Percentiles rank a stretch among this genome's conserved stretches.
These are phyloP conservation scores for Danio jaintianensis DNA, from an alignment of 2,797 vertebrate species.

Conservation along the genomic window DNA sequence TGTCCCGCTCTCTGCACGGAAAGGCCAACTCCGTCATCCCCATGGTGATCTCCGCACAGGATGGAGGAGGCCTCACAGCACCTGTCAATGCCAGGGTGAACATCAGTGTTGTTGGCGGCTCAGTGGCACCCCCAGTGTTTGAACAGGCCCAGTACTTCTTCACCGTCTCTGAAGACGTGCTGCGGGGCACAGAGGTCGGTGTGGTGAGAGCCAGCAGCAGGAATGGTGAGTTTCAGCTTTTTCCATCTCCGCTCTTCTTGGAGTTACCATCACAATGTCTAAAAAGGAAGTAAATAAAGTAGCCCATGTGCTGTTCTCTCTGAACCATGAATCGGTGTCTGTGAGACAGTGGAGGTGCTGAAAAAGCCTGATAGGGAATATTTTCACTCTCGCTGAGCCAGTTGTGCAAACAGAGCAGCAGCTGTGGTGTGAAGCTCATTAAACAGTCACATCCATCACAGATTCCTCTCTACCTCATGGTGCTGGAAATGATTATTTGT, in stretches of 20 bases:
- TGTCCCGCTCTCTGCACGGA: conserved; percentile 89
- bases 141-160: conserved; percentile 94
- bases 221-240: conserved; percentile 68
- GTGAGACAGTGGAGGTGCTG: conserved; percentile 19
- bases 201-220: conserved; percentile 82
- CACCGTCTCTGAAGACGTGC: conserved; percentile 86
- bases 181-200: conserved; percentile 87
- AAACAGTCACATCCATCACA: conserved; percentile 68
- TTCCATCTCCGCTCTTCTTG: neutral
- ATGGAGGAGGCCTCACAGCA: conserved; percentile 88
- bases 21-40: conserved; percentile 90
- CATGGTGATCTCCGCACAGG: conserved; percentile 89
- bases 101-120: conserved; percentile 92
- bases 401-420: conserved; percentile 65
- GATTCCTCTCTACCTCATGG: conserved; percentile 40
- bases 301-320: conserved; percentile 23
- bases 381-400: conserved; percentile 45
- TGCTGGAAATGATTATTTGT: conserved; percentile 46
- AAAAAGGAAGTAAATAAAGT: conserved; percentile 22
- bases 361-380: conserved; percentile 42
- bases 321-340: conserved; percentile 12
- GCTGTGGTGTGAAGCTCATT: conserved; percentile 64
- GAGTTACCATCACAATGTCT: neutral
- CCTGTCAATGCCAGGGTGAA: conserved; percentile 88
- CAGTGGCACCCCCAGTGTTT: conserved; percentile 87